These are phyloP conservation scores for Hepsetus odoe DNA, from an alignment of 2,113 vertebrate genomes.

Conservation along the genomic window DNA sequence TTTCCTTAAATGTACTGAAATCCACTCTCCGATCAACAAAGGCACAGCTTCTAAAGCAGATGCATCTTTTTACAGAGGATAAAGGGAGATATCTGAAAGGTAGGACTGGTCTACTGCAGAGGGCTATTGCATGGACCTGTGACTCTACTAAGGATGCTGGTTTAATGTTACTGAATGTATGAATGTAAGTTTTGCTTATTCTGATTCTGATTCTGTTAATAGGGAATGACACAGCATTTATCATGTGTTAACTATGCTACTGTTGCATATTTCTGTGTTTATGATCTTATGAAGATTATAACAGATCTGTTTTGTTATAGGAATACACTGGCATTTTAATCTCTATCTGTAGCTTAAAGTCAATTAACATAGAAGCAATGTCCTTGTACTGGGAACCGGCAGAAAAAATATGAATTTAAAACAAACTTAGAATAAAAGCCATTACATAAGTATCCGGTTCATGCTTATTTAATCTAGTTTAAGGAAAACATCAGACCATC, in stretches of 20 bases:
- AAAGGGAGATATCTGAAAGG: constrained; percentile 51
- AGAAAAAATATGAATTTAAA: no score
- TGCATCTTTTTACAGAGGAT: constrained; percentile 58
- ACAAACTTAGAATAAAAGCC: not conserved
- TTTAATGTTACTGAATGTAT: not conserved
- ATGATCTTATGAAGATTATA: not conserved
- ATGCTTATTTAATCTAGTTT: not conserved
- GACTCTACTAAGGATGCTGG: not conserved
- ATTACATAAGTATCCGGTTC: not conserved
- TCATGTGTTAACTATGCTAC: not conserved
- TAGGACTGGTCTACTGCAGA: constrained; percentile 14
- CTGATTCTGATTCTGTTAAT: not conserved
- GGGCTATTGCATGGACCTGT: not conserved
- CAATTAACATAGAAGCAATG: not conserved
- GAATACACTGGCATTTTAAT: not conserved
- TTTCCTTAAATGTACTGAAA: not conserved
- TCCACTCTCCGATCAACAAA: not conserved
- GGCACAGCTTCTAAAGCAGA: constrained; percentile 36
- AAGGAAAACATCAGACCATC: constrained; percentile 12
- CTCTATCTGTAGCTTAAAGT: not conserved
- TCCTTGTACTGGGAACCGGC: no score
- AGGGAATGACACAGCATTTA: not conserved
- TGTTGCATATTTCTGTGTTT: not conserved
- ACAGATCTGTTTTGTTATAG: not conserved
- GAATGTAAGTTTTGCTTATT: not conserved